Base-by-base conservation (phyloP, 2,888 invertebrate species). In the Spodoptera exigua region DNA sequence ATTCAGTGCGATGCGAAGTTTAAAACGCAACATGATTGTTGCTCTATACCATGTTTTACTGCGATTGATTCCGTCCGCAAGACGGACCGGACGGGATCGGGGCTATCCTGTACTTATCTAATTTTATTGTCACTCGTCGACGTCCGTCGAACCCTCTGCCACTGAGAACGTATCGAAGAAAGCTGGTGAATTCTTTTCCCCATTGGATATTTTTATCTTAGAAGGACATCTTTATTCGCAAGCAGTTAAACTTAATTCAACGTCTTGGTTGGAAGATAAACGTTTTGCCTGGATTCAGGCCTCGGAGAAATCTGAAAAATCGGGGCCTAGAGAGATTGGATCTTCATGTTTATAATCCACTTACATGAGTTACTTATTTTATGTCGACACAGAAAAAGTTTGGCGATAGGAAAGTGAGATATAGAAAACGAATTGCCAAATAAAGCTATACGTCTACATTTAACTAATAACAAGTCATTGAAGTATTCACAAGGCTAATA, bases 61-160 rank as follows among this genome's bases (percentile, higher is more conserved):
- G 88, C 92, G 92, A 93, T 93, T 93, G 93, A 93, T 92, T 92
- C 87, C 85, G 85, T 88, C 90, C 88, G 78, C 89, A 90, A 90
- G 90, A 88, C 89, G 88, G 87, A 89, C 83, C 72, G 85, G 84
- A 81, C 84, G 83, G 80, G 73, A 85, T 83, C 87, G 84, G 82
- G 86, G 86, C 89, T 89, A 89, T 91, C 90, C 90, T 85, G 89
- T 89, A 93, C 92, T 93, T 93, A 93, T 93, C 93, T 93, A 92
- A 93, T 93, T 93, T 93, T 93, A 93, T 92, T 93, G 92, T 93
- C 92, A 93, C 89, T 89, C 87, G 86, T 81, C 85, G 85, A 83
- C 84, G 85, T 81, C 83, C 78, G 79, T 81, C 81, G 81, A 82
- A 89, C 89, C 89, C 89, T 89, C 87, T 87, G 88, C 82, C 75